A percentile compares a stretch with the other conserved stretches of the same genome.
phyloP scores from a whole-genome alignment of 2,113 vertebrate species.

The Lophius piscatorius region DNA sequence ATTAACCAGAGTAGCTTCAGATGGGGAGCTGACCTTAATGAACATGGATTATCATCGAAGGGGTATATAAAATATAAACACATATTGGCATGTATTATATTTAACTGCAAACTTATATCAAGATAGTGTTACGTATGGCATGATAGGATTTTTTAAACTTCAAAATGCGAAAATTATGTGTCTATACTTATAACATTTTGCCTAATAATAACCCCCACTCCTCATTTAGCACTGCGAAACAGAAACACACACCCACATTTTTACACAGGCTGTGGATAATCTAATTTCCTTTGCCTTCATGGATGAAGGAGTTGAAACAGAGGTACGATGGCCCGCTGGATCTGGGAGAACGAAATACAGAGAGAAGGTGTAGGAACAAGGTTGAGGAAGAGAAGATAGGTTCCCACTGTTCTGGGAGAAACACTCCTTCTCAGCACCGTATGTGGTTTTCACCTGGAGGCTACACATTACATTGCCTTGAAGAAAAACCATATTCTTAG shows the following conservation, averaged over 20 bases:
- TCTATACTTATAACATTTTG: neutral
- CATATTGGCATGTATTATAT: too few relatives aligned
- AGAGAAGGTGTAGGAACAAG: slow-evolving; percentile 30
- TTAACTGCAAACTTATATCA: too few relatives aligned
- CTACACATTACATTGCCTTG: slow-evolving; percentile 55
- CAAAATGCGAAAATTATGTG: neutral
- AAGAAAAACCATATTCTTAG: slow-evolving; percentile 38
- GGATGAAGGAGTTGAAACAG: slow-evolving; percentile 41
- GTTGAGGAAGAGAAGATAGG: slow-evolving; percentile 32
- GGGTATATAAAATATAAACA: too few relatives aligned
- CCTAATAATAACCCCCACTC: slow-evolving; percentile 26
- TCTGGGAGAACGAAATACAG: slow-evolving; percentile 32
- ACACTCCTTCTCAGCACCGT: slow-evolving; percentile 61
- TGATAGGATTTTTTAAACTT: neutral
- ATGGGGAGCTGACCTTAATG: too few relatives aligned
- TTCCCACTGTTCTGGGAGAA: slow-evolving; percentile 58
- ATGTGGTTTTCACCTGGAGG: slow-evolving; percentile 64
- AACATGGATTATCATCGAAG: too few relatives aligned
- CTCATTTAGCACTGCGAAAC: slow-evolving; percentile 5
- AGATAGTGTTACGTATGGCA: too few relatives aligned
- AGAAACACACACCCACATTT: slow-evolving; percentile 14
- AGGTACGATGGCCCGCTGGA: slow-evolving; percentile 40
- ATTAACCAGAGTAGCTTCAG: too few relatives aligned
- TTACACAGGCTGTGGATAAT: slow-evolving; percentile 26
- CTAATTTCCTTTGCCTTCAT: slow-evolving; percentile 49